Evolutionary conservation across 2,888 invertebrate genomes (phyloP), one percentile per base, ranked within the genome.

Genomic region (Candidula unifasciata): DNA sequence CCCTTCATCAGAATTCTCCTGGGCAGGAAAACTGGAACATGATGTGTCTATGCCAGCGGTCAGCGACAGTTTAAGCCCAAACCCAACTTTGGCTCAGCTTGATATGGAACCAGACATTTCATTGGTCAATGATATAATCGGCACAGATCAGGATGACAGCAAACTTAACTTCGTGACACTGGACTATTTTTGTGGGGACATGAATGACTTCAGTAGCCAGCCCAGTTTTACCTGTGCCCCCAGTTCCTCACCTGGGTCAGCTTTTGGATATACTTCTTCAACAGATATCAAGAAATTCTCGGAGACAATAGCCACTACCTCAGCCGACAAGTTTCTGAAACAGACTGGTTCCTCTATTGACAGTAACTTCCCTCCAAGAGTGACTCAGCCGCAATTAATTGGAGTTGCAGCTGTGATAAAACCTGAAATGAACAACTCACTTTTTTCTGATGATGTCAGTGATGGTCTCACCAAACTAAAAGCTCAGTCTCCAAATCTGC

Each of bases 51-150:
- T 82, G 60, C 68, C 64, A 54, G 54, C 73, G n/a, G 52, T n/a
- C 30, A 30, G 35, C 30, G 83, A 83, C 35, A 44, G 33, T 71
- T 60, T 73, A n/a, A 80, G 74, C 13, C 35, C 80, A 33, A 80
- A 80, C 24, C 80, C 84, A 52, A 80, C 84, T 27, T 68, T 84
- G 24, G 57, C 76, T n/a, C 80, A 84, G 44, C 52, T 80, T 1
- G 73, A 80, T 52, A 80, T 84, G 80, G 84, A 84, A 21, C 69
- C 84, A 52, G 83, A 83, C 21, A 54, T 83, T n/a, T 83, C 79
- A 27, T 77, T 82, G 66, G 71, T 83, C 0, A 69, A 64, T 71
- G 83, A 83, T 10, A 57, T 83, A 0, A 77, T 83, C 37, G 37
- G 37, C 27, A 16, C 60, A 0, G 83, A 83, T 52, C 71, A 35